Conservation (phyloP, 2,797 vertebrate species). For the Urocyon cinereoargenteus region DNA sequence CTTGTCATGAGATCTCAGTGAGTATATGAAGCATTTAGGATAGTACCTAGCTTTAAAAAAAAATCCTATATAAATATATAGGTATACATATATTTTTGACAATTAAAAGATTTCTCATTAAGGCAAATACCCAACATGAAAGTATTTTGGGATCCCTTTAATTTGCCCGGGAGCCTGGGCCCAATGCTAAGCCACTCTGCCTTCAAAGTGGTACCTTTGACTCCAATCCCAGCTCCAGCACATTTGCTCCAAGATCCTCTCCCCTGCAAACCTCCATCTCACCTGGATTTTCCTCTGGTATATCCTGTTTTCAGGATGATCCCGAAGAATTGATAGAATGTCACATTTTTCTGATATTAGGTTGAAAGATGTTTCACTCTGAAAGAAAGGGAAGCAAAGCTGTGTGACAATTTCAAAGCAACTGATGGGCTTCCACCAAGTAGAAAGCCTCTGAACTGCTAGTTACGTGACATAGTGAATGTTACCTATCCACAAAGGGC, state of each 20-base stretch:
- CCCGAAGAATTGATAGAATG: constrained; percentile 87
- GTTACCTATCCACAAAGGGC: neutral
- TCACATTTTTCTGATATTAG: constrained; percentile 90
- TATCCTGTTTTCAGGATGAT: constrained; percentile 86
- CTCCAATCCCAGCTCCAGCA: neutral
- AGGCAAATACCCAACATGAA: neutral
- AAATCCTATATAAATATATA: neutral
- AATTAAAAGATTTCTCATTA: neutral
- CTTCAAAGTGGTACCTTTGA: neutral
- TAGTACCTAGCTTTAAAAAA: neutral
- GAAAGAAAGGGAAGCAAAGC: constrained; percentile 51
- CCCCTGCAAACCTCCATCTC: constrained; percentile 14
- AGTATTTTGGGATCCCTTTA: neutral
- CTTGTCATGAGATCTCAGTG: neutral
- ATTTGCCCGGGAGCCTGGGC: neutral
- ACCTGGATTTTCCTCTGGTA: constrained; percentile 88
- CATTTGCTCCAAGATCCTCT: neutral
- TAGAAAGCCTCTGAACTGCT: neutral
- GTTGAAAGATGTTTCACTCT: constrained; percentile 80
- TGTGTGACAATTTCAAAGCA: neutral
- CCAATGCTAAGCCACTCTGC: neutral
- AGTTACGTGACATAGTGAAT: neutral
- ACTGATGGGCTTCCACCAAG: accelerated
- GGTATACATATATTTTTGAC: neutral
- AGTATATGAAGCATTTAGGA: neutral